These are phyloP conservation scores for Sisor rabdophorus DNA, from an alignment of 2,113 vertebrate genomes.

Conservation along the genomic window DNA sequence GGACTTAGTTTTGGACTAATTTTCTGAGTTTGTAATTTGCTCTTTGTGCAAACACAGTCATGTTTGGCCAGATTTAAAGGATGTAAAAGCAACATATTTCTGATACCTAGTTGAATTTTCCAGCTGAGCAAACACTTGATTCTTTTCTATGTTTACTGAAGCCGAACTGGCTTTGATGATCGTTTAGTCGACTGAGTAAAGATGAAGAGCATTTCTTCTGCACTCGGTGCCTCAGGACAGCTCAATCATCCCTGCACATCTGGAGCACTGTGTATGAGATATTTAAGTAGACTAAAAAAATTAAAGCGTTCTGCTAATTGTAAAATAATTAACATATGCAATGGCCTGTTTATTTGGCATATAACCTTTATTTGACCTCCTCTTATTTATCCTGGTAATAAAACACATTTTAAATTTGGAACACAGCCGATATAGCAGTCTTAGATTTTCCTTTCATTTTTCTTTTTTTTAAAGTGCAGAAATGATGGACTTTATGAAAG, in stretches of 20 bases:
- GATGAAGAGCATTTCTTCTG: constrained; percentile 14
- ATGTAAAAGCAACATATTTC: constrained; percentile 7
- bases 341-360: neutral
- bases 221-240: constrained; percentile 8
- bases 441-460: neutral
- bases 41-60: neutral
- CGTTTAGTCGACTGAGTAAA: neutral
- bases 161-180: constrained; percentile 7
- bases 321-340: neutral
- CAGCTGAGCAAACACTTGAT: constrained; percentile 42
- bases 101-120: constrained; percentile 24
- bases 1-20: too few species aligned
- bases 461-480: neutral
- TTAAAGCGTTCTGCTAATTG: neutral
- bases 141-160: constrained; percentile 32
- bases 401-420: too few species aligned
- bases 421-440: too few species aligned
- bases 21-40: neutral
- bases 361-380: neutral
- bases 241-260: constrained; percentile 5
- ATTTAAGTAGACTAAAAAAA: neutral
- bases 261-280: neutral
- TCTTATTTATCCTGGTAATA: too few species aligned
- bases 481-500: neutral
- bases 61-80: neutral